phyloP scores from a whole-genome alignment of 2,113 vertebrate species.

The Cyphomyrus plagiostoma region DNA sequence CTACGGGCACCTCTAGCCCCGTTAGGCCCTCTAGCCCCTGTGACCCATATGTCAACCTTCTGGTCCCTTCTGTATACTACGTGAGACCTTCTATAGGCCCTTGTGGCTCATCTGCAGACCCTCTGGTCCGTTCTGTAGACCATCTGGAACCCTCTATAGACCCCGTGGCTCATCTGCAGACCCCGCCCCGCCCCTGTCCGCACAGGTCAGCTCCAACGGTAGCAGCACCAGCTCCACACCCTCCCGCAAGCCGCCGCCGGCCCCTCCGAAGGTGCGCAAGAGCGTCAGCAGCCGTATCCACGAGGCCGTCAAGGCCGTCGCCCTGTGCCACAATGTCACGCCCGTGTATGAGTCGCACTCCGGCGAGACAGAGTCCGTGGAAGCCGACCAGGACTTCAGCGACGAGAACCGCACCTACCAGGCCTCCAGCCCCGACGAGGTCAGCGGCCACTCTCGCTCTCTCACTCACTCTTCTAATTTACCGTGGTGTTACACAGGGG shows the following conservation, averaged over 20 bases:
- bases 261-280: conserved; percentile 83
- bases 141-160: not conserved
- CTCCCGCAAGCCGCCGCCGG: conserved; percentile 58
- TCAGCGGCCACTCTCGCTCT: conserved; percentile 37
- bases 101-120: no score
- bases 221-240: conserved; percentile 54
- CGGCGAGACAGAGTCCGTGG: conserved; percentile 74
- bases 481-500: not conserved
- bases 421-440: conserved; percentile 96
- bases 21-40: not conserved
- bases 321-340: conserved; percentile 92
- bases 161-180: not conserved
- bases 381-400: conserved; percentile 89
- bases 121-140: no score
- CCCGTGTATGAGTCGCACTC: conserved; percentile 79
- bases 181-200: conserved; percentile 3
- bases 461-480: not conserved
- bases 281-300: conserved; percentile 87
- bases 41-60: not conserved
- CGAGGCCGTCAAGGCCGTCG: conserved; percentile 90
- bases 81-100: not conserved
- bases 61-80: not conserved
- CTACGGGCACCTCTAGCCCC: not conserved
- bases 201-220: conserved; percentile 52
- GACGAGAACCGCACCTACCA: conserved; percentile 92